A percentile compares a stretch with the other conserved stretches of the same genome.
Evolutionary conservation across 2,888 invertebrate genomes (phyloP).

Genomic region (Calliphora vomitoria): DNA sequence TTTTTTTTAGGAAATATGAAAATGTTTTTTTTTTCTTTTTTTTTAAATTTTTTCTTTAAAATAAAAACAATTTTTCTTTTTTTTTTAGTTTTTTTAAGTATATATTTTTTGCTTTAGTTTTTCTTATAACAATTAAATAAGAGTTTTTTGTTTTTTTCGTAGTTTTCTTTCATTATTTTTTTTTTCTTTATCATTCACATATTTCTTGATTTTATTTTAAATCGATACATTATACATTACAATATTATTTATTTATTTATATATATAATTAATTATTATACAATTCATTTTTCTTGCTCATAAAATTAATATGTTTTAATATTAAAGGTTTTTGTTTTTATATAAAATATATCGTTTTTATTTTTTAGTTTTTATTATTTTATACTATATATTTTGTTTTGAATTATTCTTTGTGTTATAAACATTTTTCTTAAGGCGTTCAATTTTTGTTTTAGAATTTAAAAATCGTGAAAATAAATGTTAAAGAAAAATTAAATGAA

Average conservation of each 20-base stretch:
- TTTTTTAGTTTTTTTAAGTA: constrained; percentile 66
- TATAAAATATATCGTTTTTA: constrained; percentile 68
- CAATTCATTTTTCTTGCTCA: constrained; percentile 41
- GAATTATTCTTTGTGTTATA: constrained; percentile 59
- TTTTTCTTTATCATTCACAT: constrained; percentile 61
- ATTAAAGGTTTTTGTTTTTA: constrained; percentile 40
- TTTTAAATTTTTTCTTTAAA: constrained; percentile 48
- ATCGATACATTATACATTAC: constrained; percentile 66
- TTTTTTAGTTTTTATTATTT: constrained; percentile 35
- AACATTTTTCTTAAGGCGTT: constrained; percentile 71
- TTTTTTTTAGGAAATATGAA: constrained; percentile 31
- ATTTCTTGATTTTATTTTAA: constrained; percentile 66
- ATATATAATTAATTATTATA: constrained; percentile 60
- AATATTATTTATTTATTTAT: constrained; percentile 55
- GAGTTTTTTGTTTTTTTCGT: constrained; percentile 69
- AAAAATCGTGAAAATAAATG: constrained; percentile 48
- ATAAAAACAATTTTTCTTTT: constrained; percentile 62
- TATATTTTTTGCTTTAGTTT: constrained; percentile 77
- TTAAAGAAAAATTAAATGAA: constrained; percentile 41
- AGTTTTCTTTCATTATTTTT: constrained; percentile 54
- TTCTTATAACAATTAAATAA: constrained; percentile 77
- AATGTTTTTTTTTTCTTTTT: constrained; percentile 62
- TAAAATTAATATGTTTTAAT: constrained; percentile 57
- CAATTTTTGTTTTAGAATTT: constrained; percentile 53
- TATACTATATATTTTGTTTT: constrained; percentile 6